Evolutionary conservation across 1,140 invertebrate species (phyloP).

Genomic region (Leptinotarsa lineolata): DNA sequence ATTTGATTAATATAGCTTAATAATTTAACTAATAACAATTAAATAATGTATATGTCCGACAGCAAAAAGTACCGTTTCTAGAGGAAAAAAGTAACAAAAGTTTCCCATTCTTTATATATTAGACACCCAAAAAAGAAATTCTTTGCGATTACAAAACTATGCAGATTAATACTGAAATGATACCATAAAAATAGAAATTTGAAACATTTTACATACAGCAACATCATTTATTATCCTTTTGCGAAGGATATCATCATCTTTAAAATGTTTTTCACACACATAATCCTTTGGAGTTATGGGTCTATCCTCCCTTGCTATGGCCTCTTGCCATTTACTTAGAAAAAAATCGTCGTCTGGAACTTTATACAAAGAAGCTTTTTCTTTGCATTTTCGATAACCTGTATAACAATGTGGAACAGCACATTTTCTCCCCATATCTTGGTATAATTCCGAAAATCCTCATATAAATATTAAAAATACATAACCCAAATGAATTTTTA

Average conservation of each 20-base stretch:
- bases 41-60: no score
- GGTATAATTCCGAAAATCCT: background rate
- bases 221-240: constrained; percentile 28
- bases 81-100: no score
- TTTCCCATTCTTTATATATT: no score
- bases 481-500: background rate
- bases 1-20: no score
- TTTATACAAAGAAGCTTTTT: constrained; percentile 25
- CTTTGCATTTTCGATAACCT: constrained; percentile 27
- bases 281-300: constrained; percentile 32
- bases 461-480: background rate
- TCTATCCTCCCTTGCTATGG: constrained; percentile 28
- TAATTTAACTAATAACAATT: no score
- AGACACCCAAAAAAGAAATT: no score
- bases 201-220: constrained; percentile 10
- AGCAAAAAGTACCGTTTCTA: no score
- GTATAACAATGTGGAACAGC: constrained; percentile 30
- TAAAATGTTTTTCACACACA: constrained; percentile 31
- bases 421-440: constrained; percentile 32
- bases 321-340: constrained; percentile 29
- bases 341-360: constrained; percentile 31
- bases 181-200: no score
- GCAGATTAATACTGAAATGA: no score
- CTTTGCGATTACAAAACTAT: no score
- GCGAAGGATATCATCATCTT: constrained; percentile 26